Evolutionary conservation across 2,797 vertebrate species (phyloP).

Genomic region (Coendou prehensilis): DNA sequence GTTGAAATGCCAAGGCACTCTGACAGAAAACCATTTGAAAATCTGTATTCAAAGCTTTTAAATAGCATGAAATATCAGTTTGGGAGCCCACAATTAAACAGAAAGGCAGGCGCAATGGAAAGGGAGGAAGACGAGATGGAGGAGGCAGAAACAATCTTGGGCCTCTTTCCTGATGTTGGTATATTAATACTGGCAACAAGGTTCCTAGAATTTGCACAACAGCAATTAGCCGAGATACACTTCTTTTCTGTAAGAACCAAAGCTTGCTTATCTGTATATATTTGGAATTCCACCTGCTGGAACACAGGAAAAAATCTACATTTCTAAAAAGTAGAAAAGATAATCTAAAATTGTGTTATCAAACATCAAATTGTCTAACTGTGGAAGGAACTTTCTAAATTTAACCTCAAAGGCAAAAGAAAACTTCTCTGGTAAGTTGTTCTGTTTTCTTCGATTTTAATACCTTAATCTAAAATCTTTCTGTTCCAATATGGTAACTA

Average conservation of each 20-base stretch:
- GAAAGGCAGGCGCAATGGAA: not conserved
- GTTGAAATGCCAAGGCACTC: slow-evolving; percentile 69
- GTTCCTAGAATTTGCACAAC: not conserved
- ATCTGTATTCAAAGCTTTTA: slow-evolving; percentile 63
- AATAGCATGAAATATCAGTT: slow-evolving; percentile 57
- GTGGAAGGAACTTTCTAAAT: not conserved
- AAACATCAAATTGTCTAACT: slow-evolving; percentile 23
- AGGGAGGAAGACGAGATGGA: not conserved
- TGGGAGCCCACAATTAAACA: slow-evolving; percentile 35
- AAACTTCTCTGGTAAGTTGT: not conserved
- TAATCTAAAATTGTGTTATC: not conserved
- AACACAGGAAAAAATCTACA: slow-evolving; percentile 34
- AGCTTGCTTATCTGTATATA: not conserved
- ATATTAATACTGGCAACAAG: not conserved
- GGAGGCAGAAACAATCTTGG: not conserved
- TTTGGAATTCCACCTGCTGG: not conserved
- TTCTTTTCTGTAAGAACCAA: not conserved
- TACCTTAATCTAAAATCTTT: not conserved
- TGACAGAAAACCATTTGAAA: slow-evolving; percentile 68
- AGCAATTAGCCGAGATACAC: not conserved
- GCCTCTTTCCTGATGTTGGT: not conserved
- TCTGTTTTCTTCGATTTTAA: not conserved
- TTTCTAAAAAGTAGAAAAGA: slow-evolving; percentile 4
- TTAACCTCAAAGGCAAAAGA: slow-evolving; percentile 13
- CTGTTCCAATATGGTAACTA: not conserved